Evolutionary conservation across 1,140 invertebrate species (phyloP), one percentile per base, ranked within the genome.

Genomic region (Macrobrachium nipponense): DNA sequence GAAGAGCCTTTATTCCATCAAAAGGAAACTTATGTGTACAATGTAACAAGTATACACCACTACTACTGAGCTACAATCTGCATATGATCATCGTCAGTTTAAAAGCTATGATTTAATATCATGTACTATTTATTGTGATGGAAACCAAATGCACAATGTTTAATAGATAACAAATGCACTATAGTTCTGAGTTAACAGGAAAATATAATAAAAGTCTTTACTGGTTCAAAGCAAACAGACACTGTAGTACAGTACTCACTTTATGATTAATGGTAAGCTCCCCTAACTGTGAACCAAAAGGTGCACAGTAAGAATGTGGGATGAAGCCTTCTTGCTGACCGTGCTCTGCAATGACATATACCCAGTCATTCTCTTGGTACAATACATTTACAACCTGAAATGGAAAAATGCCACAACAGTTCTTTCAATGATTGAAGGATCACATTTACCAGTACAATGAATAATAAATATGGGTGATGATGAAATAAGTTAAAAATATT

Each of bases 341-440:
- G 86, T 96, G 95, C 73, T 96, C 95, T 3, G 96, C 95, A 90
- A 98, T 97, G 0, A 98, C 96, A 92, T 98, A 98, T 1, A 98
- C 96, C 97, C 97, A 98, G 90, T 98, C 97, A 91, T 98, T 98
- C 91, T 98, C 97, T 89, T 97, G 93, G 91, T 98, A 98, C 80
- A 98, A 91, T 80, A 98, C 95, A 92, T 97, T 97, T 0, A 98
- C 97, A 89, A 97, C 94, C 93, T 96, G 91, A 18, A 91, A 89
- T 51, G 51, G 51, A 51, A 51, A 70, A 70, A 70, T 70, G 8
- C 66, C 20, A 70, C 66, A 70, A 36, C 66, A 70, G 66, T 36
- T 70, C 51, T 51, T 70, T 70, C 20, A 23, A 5, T 70, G 23
- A 23, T 8, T 70, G 20, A 27, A 43, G 68, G 68, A 23, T 12